These are phyloP conservation scores for Achatina immaculata DNA, from an alignment of 1,140 invertebrate genomes.

Conservation along the genomic window DNA sequence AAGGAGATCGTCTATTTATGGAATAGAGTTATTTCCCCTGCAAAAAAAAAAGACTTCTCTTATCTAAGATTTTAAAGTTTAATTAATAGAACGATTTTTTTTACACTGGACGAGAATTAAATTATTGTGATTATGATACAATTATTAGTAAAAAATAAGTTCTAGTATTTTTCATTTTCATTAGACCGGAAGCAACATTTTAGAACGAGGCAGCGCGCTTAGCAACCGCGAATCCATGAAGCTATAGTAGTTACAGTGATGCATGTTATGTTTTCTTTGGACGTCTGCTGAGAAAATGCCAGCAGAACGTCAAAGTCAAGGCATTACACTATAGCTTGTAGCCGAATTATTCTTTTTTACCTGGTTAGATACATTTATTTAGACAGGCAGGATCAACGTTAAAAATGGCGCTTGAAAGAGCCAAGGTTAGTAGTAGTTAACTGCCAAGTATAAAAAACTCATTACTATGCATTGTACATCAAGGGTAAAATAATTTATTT, in stretches of 20 bases:
- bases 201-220: constrained; percentile 51
- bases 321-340: background rate
- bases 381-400: background rate
- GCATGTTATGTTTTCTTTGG: constrained; percentile 20
- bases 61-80: no score
- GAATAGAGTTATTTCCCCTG: constrained; percentile 23
- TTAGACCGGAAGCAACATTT: constrained; percentile 22
- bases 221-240: constrained; percentile 51
- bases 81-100: no score
- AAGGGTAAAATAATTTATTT: no score
- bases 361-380: background rate
- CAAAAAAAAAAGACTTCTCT: no score
- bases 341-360: background rate
- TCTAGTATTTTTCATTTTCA: no score
- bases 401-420: constrained; percentile 62
- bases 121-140: no score
- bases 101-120: no score
- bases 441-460: background rate
- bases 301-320: background rate
- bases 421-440: constrained; percentile 53
- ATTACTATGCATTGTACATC: no score
- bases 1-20: constrained; percentile 41
- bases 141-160: no score
- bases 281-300: background rate
- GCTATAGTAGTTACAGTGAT: constrained; percentile 13